Evolutionary conservation across 2,797 vertebrate species (phyloP).

Genomic region (Platyrinchus mystaceus): DNA sequence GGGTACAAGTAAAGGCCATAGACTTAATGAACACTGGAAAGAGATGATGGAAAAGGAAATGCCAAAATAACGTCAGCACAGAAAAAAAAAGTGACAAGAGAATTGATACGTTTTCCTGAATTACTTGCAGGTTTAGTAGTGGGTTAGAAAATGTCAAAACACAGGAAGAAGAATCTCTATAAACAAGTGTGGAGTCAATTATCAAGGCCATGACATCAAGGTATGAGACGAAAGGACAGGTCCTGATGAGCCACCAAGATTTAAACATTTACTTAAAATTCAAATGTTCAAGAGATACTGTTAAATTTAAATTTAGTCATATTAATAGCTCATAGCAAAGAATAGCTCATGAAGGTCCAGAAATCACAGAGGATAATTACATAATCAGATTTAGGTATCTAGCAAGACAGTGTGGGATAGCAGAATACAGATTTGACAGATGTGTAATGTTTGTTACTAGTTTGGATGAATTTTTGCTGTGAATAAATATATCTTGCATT

Average conservation of each 20-base stretch:
- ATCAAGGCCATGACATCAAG: neutral
- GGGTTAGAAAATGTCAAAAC: conserved; percentile 23
- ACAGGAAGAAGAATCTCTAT: conserved; percentile 31
- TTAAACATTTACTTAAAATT: neutral
- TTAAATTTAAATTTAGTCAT: neutral
- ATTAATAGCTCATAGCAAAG: neutral
- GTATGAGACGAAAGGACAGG: neutral
- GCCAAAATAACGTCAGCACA: neutral
- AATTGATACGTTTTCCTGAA: conserved; percentile 31
- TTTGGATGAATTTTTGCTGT: neutral
- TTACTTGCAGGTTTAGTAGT: neutral
- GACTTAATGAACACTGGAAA: neutral
- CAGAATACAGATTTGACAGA: neutral
- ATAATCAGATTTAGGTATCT: neutral
- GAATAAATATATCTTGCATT: neutral
- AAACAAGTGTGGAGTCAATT: conserved; percentile 33
- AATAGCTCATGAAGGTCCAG: neutral
- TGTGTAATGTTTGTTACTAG: neutral
- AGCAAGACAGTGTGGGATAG: neutral
- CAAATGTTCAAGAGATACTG: neutral
- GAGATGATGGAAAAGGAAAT: conserved; percentile 13
- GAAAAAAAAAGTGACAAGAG: conserved; percentile 8
- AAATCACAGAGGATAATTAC: neutral
- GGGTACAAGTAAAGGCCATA: neutral
- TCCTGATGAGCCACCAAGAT: neutral